Conservation (phyloP, 2,113 vertebrate species). For the Elgaria multicarinata region DNA sequence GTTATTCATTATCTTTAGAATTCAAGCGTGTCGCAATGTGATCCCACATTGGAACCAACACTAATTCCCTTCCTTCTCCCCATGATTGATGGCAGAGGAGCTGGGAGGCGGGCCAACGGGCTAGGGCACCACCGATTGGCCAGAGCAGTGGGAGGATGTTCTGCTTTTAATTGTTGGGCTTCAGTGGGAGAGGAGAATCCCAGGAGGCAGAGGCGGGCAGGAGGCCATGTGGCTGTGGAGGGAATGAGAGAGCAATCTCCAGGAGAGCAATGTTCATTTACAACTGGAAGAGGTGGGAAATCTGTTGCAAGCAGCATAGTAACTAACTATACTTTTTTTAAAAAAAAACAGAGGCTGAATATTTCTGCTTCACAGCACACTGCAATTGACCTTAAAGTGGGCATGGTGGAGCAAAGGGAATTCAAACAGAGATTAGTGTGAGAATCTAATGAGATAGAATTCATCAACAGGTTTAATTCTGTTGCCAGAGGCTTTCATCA, state of each 20-base stretch:
- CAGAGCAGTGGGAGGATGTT: background rate
- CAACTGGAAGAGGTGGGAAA: background rate
- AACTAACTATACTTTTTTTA: too few relatives aligned
- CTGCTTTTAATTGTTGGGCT: background rate
- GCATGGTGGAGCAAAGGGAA: too few relatives aligned
- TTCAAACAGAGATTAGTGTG: too few relatives aligned
- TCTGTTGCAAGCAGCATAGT: background rate
- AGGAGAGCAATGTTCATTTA: background rate
- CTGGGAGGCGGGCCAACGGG: background rate
- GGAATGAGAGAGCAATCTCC: background rate
- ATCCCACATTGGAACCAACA: background rate
- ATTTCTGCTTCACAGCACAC: too few relatives aligned
- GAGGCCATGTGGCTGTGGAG: background rate
- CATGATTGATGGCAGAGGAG: background rate
- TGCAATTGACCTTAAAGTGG: too few relatives aligned
- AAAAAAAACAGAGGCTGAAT: background rate
- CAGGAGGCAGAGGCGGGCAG: background rate
- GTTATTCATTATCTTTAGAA: constrained; percentile 41
- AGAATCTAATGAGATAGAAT: too few relatives aligned
- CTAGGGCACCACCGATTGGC: background rate
- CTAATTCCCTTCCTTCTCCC: background rate
- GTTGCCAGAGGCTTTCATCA: too few relatives aligned
- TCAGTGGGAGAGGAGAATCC: background rate
- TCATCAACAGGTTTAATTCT: too few relatives aligned
- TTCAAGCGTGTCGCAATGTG: constrained; percentile 33